A percentile compares a stretch with the other conserved stretches of the same genome.
Evolutionary conservation across 2,797 vertebrate genomes (phyloP).

Genomic region (Pogoniulus pusillus): DNA sequence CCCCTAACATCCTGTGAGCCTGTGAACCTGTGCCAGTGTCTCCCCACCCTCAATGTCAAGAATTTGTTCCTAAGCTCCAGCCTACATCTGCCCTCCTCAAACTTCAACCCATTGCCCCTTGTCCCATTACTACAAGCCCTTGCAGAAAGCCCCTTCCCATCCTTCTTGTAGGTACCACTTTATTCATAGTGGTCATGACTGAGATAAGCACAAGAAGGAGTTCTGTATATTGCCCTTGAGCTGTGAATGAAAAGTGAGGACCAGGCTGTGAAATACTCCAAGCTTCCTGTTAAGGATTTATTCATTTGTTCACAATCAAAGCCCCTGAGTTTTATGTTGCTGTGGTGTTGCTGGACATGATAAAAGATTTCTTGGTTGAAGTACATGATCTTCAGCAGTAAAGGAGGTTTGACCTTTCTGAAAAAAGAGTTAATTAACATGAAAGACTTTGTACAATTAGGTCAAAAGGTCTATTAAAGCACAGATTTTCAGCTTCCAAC

Average conservation of each 20-base stretch:
- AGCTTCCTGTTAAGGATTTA: not conserved
- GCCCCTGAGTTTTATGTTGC: not conserved
- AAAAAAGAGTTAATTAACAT: not conserved
- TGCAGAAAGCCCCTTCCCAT: too few species aligned
- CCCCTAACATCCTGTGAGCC: too few species aligned
- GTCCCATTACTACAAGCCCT: too few species aligned
- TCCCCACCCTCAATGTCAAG: too few species aligned
- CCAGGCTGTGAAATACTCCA: not conserved
- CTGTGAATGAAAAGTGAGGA: not conserved
- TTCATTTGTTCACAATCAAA: not conserved
- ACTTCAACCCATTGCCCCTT: too few species aligned
- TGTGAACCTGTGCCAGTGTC: too few species aligned
- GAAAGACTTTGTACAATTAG: not conserved
- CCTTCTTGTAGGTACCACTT: not conserved
- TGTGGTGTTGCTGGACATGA: not conserved
- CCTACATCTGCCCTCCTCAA: too few species aligned
- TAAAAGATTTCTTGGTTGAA: not conserved
- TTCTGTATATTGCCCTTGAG: not conserved
- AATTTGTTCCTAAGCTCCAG: too few species aligned
- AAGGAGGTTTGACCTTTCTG: not conserved
- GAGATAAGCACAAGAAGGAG: not conserved
- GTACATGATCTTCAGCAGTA: not conserved
- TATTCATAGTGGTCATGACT: not conserved
- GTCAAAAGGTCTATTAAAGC: not conserved
- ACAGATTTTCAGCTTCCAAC: not conserved